A percentile compares a stretch with the other conserved stretches of the same genome.
These are phyloP conservation scores for Mylabris phalerata DNA, from an alignment of 1,140 invertebrate genomes.

Conservation along the genomic window DNA sequence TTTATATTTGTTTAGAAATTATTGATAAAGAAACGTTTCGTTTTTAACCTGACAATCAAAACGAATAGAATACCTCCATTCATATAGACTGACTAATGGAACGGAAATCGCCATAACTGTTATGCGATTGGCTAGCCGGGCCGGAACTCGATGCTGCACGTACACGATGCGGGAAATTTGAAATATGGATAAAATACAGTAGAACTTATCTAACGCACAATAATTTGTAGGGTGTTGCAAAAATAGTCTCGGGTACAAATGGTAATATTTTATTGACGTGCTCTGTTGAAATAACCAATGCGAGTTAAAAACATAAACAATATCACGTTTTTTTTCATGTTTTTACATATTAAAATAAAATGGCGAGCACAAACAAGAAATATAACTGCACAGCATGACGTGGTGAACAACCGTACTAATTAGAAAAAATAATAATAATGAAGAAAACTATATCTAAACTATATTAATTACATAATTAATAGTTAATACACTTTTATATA, in stretches of 20 bases:
- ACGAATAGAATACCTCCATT: too few relatives aligned
- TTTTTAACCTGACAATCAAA: not conserved
- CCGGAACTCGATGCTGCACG: not conserved
- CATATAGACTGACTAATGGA: not conserved
- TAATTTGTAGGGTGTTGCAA: too few relatives aligned
- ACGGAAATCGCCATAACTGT: constrained; percentile 6
- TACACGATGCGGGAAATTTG: constrained; percentile 3
- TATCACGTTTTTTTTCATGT: constrained; percentile 30
- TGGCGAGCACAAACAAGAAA: constrained; percentile 26
- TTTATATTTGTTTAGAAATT: too few relatives aligned
- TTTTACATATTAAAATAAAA: constrained; percentile 15
- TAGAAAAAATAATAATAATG: constrained; percentile 22
- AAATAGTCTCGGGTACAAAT: too few relatives aligned
- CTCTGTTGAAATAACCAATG: constrained; percentile 8
- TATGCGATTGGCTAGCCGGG: not conserved
- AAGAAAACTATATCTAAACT: constrained; percentile 17
- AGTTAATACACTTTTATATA: constrained; percentile 23
- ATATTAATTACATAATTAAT: constrained; percentile 23
- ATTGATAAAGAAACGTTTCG: not conserved
- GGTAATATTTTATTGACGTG: constrained; percentile 13
- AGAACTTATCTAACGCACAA: too few relatives aligned
- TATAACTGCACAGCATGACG: constrained; percentile 21
- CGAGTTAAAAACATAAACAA: constrained; percentile 24
- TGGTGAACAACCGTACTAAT: constrained; percentile 29
- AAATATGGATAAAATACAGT: not conserved